Conservation (phyloP, 2,888 invertebrate species). For the Dascillus cervinus region DNA sequence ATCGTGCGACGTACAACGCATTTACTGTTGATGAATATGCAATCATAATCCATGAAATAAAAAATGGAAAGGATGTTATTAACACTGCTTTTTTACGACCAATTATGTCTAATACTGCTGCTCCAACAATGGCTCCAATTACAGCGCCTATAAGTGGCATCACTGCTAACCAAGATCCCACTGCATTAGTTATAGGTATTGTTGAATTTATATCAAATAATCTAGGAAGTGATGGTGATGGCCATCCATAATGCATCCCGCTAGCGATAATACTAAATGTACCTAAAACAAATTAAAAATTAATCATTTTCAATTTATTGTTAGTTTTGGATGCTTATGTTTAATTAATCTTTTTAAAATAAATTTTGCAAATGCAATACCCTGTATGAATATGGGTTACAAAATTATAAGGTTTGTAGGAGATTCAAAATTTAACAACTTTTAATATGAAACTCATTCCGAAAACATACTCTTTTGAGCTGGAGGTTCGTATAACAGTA, state of each 20-base stretch:
- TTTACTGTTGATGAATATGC: constrained; percentile 50
- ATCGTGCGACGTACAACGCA: constrained; percentile 45
- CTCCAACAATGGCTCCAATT: constrained; percentile 55
- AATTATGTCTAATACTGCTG: constrained; percentile 54
- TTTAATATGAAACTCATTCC: no score
- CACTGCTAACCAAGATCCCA: constrained; percentile 57
- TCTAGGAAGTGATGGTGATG: constrained; percentile 50
- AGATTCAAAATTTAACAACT: no score
- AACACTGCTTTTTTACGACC: constrained; percentile 58
- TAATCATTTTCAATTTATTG: no score
- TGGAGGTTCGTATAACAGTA: no score
- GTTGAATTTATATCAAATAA: constrained; percentile 44
- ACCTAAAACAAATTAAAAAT: constrained; percentile 34
- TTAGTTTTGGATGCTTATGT: no score
- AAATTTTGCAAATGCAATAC: no score
- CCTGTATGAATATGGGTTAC: no score
- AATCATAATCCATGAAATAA: constrained; percentile 56
- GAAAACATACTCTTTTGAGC: no score
- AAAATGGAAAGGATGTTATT: constrained; percentile 52
- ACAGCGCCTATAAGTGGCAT: constrained; percentile 59
- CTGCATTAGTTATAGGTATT: constrained; percentile 44
- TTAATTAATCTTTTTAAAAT: no score
- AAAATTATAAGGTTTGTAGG: no score
- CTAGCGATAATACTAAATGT: constrained; percentile 33
- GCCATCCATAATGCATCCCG: constrained; percentile 48